Evolutionary conservation across 2,888 invertebrate species (phyloP).

Genomic region (Andrena praecox): DNA sequence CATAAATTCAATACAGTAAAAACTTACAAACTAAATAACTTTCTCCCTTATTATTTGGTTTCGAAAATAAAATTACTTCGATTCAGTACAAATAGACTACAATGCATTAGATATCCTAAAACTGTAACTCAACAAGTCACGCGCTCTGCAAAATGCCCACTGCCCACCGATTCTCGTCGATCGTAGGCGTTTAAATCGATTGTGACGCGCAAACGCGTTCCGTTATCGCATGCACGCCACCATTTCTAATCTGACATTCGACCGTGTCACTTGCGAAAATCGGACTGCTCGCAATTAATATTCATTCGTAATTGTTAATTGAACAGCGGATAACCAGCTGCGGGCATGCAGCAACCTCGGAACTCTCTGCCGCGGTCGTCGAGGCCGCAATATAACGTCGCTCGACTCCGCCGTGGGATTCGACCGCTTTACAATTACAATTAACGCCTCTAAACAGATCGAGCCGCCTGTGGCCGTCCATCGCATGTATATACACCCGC

Average conservation of each 20-base stretch:
- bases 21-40: no score
- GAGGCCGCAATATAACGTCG: constrained; percentile 35
- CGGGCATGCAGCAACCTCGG: constrained; percentile 50
- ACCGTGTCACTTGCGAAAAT: constrained; percentile 29
- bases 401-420: constrained; percentile 41
- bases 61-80: no score
- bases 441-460: constrained; percentile 58
- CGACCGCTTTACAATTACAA: constrained; percentile 70
- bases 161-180: no score
- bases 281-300: constrained; percentile 53
- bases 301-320: constrained; percentile 71
- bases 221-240: constrained; percentile 23
- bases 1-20: no score
- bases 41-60: no score
- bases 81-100: no score
- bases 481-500: constrained; percentile 24
- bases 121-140: no score
- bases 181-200: constrained; percentile 10
- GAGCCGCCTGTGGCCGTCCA: constrained; percentile 43
- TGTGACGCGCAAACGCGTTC: not conserved
- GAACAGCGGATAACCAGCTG: constrained; percentile 56
- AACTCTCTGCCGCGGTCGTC: constrained; percentile 37
- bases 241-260: constrained; percentile 27
- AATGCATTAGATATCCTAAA: no score
- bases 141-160: no score